phyloP scores from a whole-genome alignment of 2,797 vertebrate species.

The Falco berigora region DNA sequence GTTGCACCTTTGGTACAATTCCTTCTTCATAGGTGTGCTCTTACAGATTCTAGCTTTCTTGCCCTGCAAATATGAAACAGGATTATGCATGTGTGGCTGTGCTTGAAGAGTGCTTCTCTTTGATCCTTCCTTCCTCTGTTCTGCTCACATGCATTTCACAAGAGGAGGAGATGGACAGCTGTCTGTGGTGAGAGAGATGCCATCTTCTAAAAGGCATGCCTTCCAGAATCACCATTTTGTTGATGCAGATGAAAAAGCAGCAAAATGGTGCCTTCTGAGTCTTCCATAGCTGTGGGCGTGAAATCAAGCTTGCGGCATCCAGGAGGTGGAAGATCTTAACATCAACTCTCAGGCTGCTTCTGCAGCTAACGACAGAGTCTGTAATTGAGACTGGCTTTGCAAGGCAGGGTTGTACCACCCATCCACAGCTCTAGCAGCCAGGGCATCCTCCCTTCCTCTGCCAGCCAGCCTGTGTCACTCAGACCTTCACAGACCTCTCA shows the following conservation, averaged over 20 bases:
- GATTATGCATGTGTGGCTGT: not conserved
- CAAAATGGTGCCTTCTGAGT: slow-evolving; percentile 7
- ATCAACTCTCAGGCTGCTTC: not conserved
- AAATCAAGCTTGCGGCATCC: not conserved
- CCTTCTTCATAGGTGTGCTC: not conserved
- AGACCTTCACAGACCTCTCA: not conserved
- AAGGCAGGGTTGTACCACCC: not conserved
- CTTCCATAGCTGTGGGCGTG: not conserved
- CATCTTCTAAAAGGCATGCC: not conserved
- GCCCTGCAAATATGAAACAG: not conserved
- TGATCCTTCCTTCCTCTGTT: not conserved
- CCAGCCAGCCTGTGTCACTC: not conserved
- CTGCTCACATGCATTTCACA: not conserved
- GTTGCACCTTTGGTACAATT: not conserved
- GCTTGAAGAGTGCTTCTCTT: not conserved
- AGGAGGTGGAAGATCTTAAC: not conserved
- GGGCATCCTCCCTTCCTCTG: not conserved
- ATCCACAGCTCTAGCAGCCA: not conserved
- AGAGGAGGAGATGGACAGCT: not conserved
- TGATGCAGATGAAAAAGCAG: not conserved
- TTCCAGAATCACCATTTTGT: slow-evolving; percentile 36
- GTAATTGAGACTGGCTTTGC: not conserved
- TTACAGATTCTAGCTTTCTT: not conserved
- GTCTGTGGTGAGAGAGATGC: not conserved
- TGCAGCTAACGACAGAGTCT: not conserved